Evolutionary conservation across 1,140 invertebrate genomes (phyloP).

Genomic region (Drosophila miranda): DNA sequence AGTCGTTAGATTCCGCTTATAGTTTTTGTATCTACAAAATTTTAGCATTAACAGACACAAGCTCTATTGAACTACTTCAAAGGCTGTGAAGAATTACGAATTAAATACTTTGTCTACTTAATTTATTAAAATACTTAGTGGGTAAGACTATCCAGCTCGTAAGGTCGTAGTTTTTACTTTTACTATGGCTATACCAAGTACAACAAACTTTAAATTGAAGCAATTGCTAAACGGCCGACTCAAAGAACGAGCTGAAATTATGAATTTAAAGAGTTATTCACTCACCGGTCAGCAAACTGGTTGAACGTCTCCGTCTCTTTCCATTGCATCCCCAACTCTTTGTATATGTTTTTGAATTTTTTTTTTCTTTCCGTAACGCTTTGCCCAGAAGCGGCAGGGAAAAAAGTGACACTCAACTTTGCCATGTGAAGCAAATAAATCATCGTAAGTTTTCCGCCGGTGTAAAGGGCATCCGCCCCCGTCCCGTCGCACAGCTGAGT

Average conservation of each 20-base stretch:
- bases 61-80: too few relatives aligned
- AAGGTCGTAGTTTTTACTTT: too few relatives aligned
- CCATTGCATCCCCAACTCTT: conserved; percentile 1
- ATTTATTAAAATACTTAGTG: too few relatives aligned
- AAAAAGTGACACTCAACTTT: conserved; percentile 74
- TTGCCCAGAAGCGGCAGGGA: background rate
- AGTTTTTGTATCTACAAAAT: too few relatives aligned
- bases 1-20: too few relatives aligned
- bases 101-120: too few relatives aligned
- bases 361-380: background rate
- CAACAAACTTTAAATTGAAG: background rate
- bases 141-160: too few relatives aligned
- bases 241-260: too few relatives aligned
- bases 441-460: conserved; percentile 75
- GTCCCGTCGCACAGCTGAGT: background rate
- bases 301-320: background rate
- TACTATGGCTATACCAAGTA: too few relatives aligned
- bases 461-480: conserved; percentile 50
- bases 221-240: too few relatives aligned
- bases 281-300: background rate
- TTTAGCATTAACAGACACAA: too few relatives aligned
- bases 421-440: conserved; percentile 79
- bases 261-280: conserved; percentile 2
- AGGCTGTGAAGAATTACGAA: too few relatives aligned
- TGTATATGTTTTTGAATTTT: background rate